Percentiles rank a stretch among this genome's conserved stretches.
Evolutionary conservation across 2,888 invertebrate species (phyloP).

Genomic region (Tetanocera ferruginea): DNA sequence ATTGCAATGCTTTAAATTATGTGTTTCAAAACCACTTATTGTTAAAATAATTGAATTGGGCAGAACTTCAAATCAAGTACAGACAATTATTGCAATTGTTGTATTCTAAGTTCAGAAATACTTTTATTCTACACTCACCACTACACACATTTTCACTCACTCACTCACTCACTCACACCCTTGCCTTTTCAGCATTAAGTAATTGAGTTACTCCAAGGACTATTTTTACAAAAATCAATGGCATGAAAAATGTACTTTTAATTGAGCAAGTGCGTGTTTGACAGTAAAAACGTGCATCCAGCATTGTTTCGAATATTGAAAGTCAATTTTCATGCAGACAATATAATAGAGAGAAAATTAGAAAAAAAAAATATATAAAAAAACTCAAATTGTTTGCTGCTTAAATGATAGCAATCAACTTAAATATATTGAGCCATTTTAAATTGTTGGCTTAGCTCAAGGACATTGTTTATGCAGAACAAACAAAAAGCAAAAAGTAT

Average conservation of each 20-base stretch:
- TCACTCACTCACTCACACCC: too few species aligned
- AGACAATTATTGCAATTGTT: too few species aligned
- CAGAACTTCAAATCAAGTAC: too few species aligned
- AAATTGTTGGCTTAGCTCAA: not conserved
- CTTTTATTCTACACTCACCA: too few species aligned
- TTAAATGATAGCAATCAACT: slow-evolving; percentile 20
- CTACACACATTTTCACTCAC: too few species aligned
- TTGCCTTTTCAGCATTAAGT: too few species aligned
- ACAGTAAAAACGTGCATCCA: slow-evolving; percentile 3
- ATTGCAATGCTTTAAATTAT: too few species aligned
- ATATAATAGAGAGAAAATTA: not conserved
- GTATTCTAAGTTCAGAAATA: too few species aligned
- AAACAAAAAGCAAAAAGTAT: not conserved
- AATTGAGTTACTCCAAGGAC: not conserved
- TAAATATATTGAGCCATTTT: not conserved
- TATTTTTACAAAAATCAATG: slow-evolving; percentile 3
- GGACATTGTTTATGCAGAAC: not conserved
- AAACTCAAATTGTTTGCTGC: not conserved
- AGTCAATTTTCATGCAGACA: not conserved
- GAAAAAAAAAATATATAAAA: not conserved
- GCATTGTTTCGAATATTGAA: slow-evolving; percentile 13
- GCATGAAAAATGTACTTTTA: slow-evolving; percentile 20
- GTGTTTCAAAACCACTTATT: too few species aligned
- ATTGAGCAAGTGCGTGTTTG: slow-evolving; percentile 13
- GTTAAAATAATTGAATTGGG: too few species aligned